A percentile compares a stretch with the other conserved stretches of the same genome.
Evolutionary conservation across 2,888 invertebrate genomes (phyloP).

Genomic region (Lasioglossum zephyrum): DNA sequence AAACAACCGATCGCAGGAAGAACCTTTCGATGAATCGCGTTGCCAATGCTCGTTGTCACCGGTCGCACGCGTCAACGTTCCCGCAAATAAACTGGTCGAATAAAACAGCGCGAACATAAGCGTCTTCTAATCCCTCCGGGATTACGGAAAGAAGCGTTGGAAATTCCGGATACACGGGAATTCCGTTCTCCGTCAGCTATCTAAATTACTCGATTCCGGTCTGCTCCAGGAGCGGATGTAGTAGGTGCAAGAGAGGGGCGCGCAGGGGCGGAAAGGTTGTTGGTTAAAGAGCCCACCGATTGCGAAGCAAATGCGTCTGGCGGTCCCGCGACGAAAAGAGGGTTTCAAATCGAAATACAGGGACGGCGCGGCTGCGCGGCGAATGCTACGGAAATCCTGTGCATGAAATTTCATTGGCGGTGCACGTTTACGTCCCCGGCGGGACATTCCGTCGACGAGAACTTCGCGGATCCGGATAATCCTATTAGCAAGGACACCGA

Average conservation of each 20-base stretch:
- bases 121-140: neutral
- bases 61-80: neutral
- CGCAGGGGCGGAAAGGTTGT: neutral
- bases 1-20: no score
- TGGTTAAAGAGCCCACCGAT: neutral
- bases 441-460: constrained; percentile 63
- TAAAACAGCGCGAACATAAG: neutral
- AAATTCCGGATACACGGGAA: neutral
- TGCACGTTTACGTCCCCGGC: constrained; percentile 55
- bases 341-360: constrained; percentile 38
- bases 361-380: neutral
- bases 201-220: constrained; percentile 8
- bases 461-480: constrained; percentile 72
- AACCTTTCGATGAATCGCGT: neutral
- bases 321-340: neutral
- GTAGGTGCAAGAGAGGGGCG: neutral
- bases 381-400: constrained; percentile 51
- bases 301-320: constrained; percentile 3
- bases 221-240: neutral
- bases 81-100: neutral
- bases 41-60: neutral
- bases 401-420: constrained; percentile 60
- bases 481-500: constrained; percentile 71
- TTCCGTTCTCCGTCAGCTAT: constrained; percentile 5
- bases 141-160: neutral